Percentiles rank a stretch among this genome's conserved stretches.
Conservation (phyloP, 1,140 invertebrate genomes). For the Lepidostoma basale region DNA sequence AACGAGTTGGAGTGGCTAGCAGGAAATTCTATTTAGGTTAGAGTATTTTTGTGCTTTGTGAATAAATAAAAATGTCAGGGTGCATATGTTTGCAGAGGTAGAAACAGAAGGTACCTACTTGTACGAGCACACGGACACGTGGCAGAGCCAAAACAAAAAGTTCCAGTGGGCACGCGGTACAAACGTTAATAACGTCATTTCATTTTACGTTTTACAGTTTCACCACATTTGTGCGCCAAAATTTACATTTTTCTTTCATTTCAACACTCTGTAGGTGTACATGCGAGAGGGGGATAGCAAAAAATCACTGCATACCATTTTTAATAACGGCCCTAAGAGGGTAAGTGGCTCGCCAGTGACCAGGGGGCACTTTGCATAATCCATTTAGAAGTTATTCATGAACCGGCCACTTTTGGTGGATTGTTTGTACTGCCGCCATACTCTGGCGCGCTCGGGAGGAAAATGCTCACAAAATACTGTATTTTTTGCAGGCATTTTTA, state of each 20-base stretch:
- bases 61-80: not conserved
- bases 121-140: too few relatives aligned
- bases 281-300: conserved; percentile 1
- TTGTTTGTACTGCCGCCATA: conserved; percentile 21
- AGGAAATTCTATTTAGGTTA: too few relatives aligned
- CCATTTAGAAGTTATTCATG: conserved; percentile 36
- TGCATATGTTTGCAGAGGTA: not conserved
- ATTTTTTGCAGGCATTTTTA: too few relatives aligned
- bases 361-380: conserved; percentile 28
- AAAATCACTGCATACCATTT: conserved; percentile 32
- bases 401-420: conserved; percentile 25
- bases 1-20: too few relatives aligned
- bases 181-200: conserved; percentile 16
- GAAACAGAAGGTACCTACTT: not conserved
- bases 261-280: conserved; percentile 7
- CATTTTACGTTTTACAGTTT: not conserved
- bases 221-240: conserved; percentile 5
- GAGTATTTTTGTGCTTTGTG: not conserved
- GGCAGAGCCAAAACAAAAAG: not conserved
- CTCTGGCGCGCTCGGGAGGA: not conserved
- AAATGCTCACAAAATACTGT: conserved; percentile 3
- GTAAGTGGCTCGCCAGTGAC: not conserved
- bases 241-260: conserved; percentile 28
- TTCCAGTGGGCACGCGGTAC: not conserved
- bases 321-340: conserved; percentile 29